Evolutionary conservation across 64 coral and sea anemone species (phyloP), one percentile per base, ranked within the genome.

Genomic region (Anthopleura sola): DNA sequence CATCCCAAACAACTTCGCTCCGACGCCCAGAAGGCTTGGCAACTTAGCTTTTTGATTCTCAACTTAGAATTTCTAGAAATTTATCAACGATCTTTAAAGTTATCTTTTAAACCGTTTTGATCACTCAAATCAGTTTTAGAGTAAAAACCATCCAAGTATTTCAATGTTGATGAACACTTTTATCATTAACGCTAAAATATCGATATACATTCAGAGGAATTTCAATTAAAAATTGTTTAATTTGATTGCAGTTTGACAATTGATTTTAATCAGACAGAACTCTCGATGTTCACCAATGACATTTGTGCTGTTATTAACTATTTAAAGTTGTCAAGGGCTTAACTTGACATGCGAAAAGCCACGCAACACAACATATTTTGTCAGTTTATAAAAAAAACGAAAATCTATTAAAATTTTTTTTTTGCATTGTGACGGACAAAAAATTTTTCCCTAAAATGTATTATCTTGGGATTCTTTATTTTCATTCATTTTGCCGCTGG

Each of bases 171-270:
- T 71, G 9, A 71, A 71, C 58, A 26, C 58, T 62, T 3, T 26
- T 62, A 62, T 62, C 58, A 62, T 62, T 26, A 62, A 7, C 21
- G 58, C 58, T 32, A 32, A 16, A 71, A 71, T 34, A 29, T 66
- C 7, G 60, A 66, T 66, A n/a, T 28, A 71, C 31, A 12, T 16
- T 71, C 2, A 32, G 34, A 71, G 66, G 66, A 71, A 71, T 71
- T 71, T 71, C 66, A 71, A 71, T 71, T 71, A 71, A 71, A 34
- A 71, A 71, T 71, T 32, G 10, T 71, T 71, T 31, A 71, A 71
- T 71, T 71, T 71, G 66, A 71, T 71, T 71, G 66, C 66, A 32
- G 34, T 71, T 71, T 71, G 66, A 71, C 66, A 71, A 34, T 14
- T 71, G 66, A 71, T 71, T 71, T 34, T 71, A 71, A 34, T 71